A percentile compares a stretch with the other conserved stretches of the same genome.
These are phyloP conservation scores for Enteromius treurensis DNA, from an alignment of 2,797 vertebrate species.

Conservation along the genomic window DNA sequence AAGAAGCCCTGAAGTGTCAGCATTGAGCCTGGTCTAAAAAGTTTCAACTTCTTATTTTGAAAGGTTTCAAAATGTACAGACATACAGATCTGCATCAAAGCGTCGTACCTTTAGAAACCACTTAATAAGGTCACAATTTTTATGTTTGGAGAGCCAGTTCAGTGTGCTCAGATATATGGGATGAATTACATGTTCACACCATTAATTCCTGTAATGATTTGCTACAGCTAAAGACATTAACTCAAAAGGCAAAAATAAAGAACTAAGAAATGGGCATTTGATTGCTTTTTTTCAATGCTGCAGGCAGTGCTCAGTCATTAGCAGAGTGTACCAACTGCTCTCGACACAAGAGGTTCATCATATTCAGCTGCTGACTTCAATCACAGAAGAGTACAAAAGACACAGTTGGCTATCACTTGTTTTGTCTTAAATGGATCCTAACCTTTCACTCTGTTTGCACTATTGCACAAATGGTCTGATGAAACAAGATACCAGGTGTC, in stretches of 20 bases:
- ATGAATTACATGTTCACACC: neutral
- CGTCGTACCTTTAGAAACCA: neutral
- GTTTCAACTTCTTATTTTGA: neutral
- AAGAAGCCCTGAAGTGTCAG: constrained; percentile 2
- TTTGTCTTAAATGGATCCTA: constrained; percentile 2
- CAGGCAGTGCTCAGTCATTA: too few species aligned
- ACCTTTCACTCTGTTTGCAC: neutral
- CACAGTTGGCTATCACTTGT: neutral
- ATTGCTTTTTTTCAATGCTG: too few species aligned
- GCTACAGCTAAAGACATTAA: too few species aligned
- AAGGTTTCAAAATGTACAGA: neutral
- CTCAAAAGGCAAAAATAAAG: too few species aligned
- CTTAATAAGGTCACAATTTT: neutral
- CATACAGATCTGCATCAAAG: constrained; percentile 1
- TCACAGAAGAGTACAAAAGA: constrained; percentile 1
- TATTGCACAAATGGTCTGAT: neutral
- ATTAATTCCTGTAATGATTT: too few species aligned
- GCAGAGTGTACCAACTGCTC: too few species aligned
- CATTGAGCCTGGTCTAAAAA: neutral
- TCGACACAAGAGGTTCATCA: too few species aligned
- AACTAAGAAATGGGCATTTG: too few species aligned
- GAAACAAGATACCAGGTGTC: constrained; percentile 3
- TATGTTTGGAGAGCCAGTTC: neutral
- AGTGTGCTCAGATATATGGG: neutral
- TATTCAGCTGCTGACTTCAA: constrained; percentile 18